These are phyloP conservation scores for Cryptoprocta ferox DNA, from an alignment of 2,797 vertebrate genomes.

Conservation along the genomic window DNA sequence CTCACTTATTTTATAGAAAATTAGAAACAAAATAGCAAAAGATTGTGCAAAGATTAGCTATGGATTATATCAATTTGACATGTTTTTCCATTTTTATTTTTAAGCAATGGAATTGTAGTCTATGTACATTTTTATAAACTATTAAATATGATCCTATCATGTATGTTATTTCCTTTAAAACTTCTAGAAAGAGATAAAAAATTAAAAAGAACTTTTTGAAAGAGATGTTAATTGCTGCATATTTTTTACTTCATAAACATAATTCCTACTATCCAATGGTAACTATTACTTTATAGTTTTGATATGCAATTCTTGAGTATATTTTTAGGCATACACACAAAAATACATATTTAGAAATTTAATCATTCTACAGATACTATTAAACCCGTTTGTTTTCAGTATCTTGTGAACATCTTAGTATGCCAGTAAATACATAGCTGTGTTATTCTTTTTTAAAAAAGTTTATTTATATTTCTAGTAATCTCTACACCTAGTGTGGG, in stretches of 20 bases:
- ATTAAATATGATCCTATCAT: slow-evolving; percentile 39
- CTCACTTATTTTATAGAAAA: slow-evolving; percentile 2
- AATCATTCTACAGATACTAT: not conserved
- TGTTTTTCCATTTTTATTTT: slow-evolving; percentile 31
- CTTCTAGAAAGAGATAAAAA: not conserved
- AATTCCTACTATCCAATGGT: not conserved
- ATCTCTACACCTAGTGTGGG: not conserved
- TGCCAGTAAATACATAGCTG: not conserved
- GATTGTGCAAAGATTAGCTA: not conserved
- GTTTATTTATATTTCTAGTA: not conserved
- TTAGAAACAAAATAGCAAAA: slow-evolving; percentile 17
- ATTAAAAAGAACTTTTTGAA: not conserved
- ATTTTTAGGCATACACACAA: not conserved
- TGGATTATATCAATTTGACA: not conserved
- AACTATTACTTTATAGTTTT: slow-evolving; percentile 30
- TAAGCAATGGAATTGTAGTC: slow-evolving; percentile 8
- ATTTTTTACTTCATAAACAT: slow-evolving; percentile 20
- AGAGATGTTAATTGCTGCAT: not conserved
- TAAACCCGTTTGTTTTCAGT: not conserved
- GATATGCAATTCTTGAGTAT: not conserved
- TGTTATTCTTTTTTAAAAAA: not conserved
- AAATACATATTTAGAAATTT: not conserved
- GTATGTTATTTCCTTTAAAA: not conserved
- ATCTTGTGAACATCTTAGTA: not conserved
- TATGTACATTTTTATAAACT: not conserved